These are phyloP conservation scores for Megaleporinus macrocephalus DNA, from an alignment of 2,113 vertebrate genomes.

Conservation along the genomic window DNA sequence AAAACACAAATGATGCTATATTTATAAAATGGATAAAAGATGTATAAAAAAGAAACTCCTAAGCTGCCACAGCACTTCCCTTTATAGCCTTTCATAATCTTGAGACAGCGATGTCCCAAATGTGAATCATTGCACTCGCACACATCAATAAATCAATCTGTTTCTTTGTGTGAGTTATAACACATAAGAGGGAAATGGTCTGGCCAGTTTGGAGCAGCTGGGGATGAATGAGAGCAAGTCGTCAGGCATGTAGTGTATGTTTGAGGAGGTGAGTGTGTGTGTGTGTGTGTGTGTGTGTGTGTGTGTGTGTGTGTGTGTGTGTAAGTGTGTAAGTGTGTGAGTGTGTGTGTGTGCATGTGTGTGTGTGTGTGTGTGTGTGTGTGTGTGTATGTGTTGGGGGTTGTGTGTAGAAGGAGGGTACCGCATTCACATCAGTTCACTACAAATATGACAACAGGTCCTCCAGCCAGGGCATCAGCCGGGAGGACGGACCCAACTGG, in stretches of 20 bases:
- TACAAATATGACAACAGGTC: slow-evolving; percentile 77
- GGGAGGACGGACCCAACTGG: slow-evolving; percentile 63
- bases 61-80: not conserved
- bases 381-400: no score
- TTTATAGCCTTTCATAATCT: not conserved
- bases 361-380: slow-evolving; percentile 9
- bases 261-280: slow-evolving; percentile 22
- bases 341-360: slow-evolving; percentile 25
- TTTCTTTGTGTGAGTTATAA: slow-evolving; percentile 47
- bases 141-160: slow-evolving; percentile 47
- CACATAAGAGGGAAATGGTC: slow-evolving; percentile 16
- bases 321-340: not conserved
- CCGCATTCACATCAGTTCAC: slow-evolving; percentile 74
- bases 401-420: no score
- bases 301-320: slow-evolving; percentile 27
- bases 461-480: slow-evolving; percentile 67
- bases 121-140: slow-evolving; percentile 11
- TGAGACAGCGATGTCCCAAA: not conserved
- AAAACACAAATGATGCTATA: no score
- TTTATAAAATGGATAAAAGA: no score
- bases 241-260: slow-evolving; percentile 35
- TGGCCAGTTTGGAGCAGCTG: slow-evolving; percentile 19
- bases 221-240: slow-evolving; percentile 17
- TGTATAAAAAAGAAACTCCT: no score
- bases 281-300: slow-evolving; percentile 24